Evolutionary conservation across 2,113 vertebrate species (phyloP), one percentile per base, ranked within the genome.

Genomic region (Aspidoscelis tigris): DNA sequence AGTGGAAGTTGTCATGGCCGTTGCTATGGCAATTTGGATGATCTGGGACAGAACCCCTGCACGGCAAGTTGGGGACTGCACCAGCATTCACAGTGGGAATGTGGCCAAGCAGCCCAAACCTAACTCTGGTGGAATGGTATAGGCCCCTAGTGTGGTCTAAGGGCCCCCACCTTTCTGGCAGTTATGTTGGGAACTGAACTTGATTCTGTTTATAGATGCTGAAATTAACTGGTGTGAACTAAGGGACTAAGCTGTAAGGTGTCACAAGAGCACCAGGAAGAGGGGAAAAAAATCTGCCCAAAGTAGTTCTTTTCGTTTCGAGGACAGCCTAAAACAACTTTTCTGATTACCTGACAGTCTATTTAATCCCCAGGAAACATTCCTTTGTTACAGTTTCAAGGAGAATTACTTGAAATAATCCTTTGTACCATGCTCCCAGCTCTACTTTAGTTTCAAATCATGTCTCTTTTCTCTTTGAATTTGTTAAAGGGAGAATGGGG

Each of bases 321-420:
- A 95, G 92, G 93, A 96, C 95, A 96, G 94, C 94, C 93, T 95
- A 92, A 96, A 96, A 96, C 95, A 96, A 96, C 94, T 96, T 96
- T 96, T 96, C 95, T 96, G 95, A 97, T 96, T 96, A 96, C 95
- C 95, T 96, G 96, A 96, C 96, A 96, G 96, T 96, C 95, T 95
- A 96, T 96, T 96, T 96, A 96, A 96, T 97, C 96, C 95, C 94
- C 93, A 95, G 95, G 96, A 97, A 96, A 96, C 92, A 95, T 95
- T 96, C 92, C 94, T 96, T 96, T 96, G 96, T 96, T 96, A 95
- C 89, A 94, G 93, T 96, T 96, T 96, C 96, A 96, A 96, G 95
- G 94, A 96, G 95, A 96, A 96, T 97, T 96, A 95, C 95, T 96
- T 96, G 96, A 96, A 97, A 96, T 97, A 96, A 96, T 96, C 96